Evolutionary conservation across 2,113 vertebrate genomes (phyloP).

Genomic region (Clarias macrocephalus): DNA sequence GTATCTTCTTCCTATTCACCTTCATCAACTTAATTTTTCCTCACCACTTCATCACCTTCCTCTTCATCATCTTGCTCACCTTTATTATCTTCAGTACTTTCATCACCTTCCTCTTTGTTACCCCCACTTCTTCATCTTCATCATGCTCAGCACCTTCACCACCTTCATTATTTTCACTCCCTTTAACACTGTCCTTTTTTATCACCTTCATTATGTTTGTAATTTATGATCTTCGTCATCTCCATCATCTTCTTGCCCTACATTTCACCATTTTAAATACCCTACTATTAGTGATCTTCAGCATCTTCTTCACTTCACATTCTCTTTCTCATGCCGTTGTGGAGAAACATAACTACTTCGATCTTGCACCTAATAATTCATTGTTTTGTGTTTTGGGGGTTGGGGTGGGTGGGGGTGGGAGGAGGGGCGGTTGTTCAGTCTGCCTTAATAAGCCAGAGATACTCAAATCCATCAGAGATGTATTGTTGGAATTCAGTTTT

Average conservation of each 20-base stretch:
- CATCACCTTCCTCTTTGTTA: background rate
- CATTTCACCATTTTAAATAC: background rate
- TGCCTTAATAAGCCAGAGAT: slow-evolving; percentile 20
- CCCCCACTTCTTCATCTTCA: background rate
- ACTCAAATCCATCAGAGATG: background rate
- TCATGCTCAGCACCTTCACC: background rate
- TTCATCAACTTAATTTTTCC: background rate
- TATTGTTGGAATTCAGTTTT: background rate
- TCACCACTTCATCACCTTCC: background rate
- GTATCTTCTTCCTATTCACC: slow-evolving; percentile 3
- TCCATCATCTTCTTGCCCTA: background rate
- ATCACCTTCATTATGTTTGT: background rate
- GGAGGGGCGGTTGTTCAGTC: background rate
- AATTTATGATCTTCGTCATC: background rate
- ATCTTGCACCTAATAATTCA: slow-evolving; percentile 23
- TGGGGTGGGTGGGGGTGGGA: too few species aligned
- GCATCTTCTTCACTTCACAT: background rate
- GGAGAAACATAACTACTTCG: slow-evolving; percentile 23
- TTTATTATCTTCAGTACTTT: background rate
- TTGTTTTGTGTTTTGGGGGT: background rate
- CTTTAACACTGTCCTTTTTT: too few species aligned
- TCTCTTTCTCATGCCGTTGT: slow-evolving; percentile 27
- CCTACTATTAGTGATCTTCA: background rate
- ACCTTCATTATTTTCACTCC: background rate
- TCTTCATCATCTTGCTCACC: background rate